Conservation (phyloP, 2,888 invertebrate genomes). For the Euphydryas editha region DNA sequence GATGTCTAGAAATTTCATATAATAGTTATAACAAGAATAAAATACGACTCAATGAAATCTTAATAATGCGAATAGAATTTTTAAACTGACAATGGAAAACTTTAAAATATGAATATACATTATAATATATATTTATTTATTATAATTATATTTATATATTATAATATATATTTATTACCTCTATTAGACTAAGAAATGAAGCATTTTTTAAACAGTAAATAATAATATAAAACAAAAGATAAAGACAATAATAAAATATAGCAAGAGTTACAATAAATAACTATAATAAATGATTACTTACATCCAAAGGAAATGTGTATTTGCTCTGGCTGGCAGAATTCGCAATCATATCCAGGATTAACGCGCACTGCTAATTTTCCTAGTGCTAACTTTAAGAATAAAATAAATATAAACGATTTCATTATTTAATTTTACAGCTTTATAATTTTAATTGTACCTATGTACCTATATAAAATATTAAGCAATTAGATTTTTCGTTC, state of each 20-base stretch:
- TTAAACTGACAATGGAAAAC: too few relatives aligned
- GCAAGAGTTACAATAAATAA: not conserved
- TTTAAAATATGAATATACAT: too few relatives aligned
- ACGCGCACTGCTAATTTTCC: conserved; percentile 17
- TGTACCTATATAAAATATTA: not conserved
- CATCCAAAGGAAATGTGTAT: conserved; percentile 86
- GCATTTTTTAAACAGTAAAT: too few relatives aligned
- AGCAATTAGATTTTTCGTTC: not conserved
- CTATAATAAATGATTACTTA: conserved; percentile 48
- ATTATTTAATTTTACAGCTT: conserved; percentile 16
- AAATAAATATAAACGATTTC: conserved; percentile 32
- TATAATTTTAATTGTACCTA: not conserved
- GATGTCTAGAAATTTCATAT: too few relatives aligned
- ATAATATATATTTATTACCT: too few relatives aligned
- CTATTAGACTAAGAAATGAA: too few relatives aligned
- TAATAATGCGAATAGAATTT: too few relatives aligned
- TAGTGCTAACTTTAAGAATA: conserved; percentile 22
- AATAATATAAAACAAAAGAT: too few relatives aligned
- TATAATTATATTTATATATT: not conserved
- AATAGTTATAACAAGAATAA: too few relatives aligned
- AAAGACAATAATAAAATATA: too few relatives aligned
- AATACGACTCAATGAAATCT: too few relatives aligned
- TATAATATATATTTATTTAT: not conserved
- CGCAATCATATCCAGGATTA: conserved; percentile 52
- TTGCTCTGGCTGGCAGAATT: conserved; percentile 86